Evolutionary conservation across 1,140 invertebrate genomes (phyloP).

Genomic region (Euglossa dilemma): DNA sequence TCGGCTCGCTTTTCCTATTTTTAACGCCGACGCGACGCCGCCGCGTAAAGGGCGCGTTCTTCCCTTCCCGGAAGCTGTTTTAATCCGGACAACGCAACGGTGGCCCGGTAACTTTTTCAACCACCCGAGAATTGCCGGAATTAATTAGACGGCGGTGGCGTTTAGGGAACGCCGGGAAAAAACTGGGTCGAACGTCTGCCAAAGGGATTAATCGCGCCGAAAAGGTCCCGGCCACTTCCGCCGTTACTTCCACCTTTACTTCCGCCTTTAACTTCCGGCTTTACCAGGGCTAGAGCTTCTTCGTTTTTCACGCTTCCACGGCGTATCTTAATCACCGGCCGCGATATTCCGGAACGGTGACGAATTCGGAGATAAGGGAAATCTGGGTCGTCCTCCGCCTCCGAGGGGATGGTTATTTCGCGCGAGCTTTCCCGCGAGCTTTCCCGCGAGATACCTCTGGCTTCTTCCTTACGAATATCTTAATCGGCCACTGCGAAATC

Average conservation of each 20-base stretch:
- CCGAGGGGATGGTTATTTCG: not conserved
- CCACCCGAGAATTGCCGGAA: not conserved
- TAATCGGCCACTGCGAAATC: not conserved
- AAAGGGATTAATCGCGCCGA: not conserved
- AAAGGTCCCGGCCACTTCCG: too few species aligned
- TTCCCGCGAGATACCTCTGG: not conserved
- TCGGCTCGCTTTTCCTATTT: not conserved
- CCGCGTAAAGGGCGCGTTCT: not conserved
- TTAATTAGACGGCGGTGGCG: not conserved
- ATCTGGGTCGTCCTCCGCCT: not conserved
- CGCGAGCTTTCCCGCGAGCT: not conserved
- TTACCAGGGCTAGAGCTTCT: not conserved
- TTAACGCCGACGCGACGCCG: not conserved
- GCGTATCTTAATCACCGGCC: not conserved
- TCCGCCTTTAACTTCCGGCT: not conserved
- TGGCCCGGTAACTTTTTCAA: not conserved
- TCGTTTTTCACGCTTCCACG: not conserved
- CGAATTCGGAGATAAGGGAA: not conserved
- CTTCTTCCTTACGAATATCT: not conserved
- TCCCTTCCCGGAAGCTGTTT: not conserved
- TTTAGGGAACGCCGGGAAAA: not conserved
- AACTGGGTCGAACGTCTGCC: not conserved
- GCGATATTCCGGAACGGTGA: not conserved
- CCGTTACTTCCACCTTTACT: not conserved
- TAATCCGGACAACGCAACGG: not conserved